Conservation (phyloP, 2,888 invertebrate species). For the Notodromas monacha region DNA sequence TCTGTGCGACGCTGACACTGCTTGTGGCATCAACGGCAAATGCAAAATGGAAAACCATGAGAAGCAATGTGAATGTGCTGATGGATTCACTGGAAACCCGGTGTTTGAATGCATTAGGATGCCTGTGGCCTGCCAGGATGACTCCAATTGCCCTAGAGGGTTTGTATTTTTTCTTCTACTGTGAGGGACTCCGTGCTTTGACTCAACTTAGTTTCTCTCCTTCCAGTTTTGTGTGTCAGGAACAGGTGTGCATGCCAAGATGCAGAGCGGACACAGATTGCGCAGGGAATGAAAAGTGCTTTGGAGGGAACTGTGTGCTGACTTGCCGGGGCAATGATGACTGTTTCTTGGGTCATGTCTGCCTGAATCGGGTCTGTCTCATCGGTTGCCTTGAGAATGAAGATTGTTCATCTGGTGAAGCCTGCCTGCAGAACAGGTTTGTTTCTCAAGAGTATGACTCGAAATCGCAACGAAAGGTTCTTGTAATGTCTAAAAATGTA, state of each 20-base stretch:
- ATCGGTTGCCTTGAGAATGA: conserved; percentile 56
- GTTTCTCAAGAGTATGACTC: too few relatives aligned
- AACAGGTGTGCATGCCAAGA: conserved; percentile 43
- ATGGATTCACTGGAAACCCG: conserved; percentile 29
- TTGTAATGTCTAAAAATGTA: too few relatives aligned
- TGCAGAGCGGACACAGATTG: conserved; percentile 45
- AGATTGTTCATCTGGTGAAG: conserved; percentile 47
- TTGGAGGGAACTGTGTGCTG: conserved; percentile 41
- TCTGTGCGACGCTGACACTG: conserved; percentile 19
- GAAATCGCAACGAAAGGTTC: too few relatives aligned
- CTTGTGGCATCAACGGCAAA: conserved; percentile 45
- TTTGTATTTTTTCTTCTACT: too few relatives aligned
- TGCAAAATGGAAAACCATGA: conserved; percentile 10
- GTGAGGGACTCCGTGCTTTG: too few relatives aligned
- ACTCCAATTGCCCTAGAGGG: too few relatives aligned
- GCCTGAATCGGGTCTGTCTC: conserved; percentile 47
- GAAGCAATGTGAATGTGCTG: conserved; percentile 37
- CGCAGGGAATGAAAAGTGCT: conserved; percentile 60
- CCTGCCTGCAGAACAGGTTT: conserved; percentile 42
- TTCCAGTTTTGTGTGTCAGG: conserved; percentile 34
- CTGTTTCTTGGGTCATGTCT: conserved; percentile 66
- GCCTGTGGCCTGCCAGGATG: not conserved
- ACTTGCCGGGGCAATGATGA: conserved; percentile 69
- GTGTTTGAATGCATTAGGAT: conserved; percentile 46
- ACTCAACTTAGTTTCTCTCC: too few relatives aligned